Conservation (phyloP, 2,113 vertebrate species). For the Capreolus pygargus region DNA sequence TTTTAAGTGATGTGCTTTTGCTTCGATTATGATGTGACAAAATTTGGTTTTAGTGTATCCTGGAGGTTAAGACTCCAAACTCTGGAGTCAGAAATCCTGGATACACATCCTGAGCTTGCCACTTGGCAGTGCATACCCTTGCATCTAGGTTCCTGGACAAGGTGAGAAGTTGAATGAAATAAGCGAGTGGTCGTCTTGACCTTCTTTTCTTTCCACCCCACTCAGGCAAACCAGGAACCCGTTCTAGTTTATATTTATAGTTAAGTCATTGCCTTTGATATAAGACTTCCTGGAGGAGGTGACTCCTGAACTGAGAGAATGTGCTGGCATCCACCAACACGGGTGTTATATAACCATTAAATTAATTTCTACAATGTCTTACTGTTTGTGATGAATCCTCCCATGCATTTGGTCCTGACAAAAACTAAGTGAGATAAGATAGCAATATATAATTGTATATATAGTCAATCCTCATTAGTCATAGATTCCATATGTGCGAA, state of each 20-base stretch:
- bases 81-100: background rate
- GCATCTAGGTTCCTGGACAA: background rate
- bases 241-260: background rate
- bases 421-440: background rate
- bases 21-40: background rate
- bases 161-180: background rate
- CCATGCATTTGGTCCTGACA: background rate
- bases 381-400: background rate
- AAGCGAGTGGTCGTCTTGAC: background rate
- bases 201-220: background rate
- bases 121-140: background rate
- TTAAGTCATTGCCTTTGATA: background rate
- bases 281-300: background rate
- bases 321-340: background rate
- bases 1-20: background rate
- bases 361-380: background rate
- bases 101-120: background rate
- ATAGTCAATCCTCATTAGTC: background rate
- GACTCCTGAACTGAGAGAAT: background rate
- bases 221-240: background rate
- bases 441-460: background rate
- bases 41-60: background rate
- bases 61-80: background rate
- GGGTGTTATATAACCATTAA: background rate
- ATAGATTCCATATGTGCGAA: background rate